Conservation (phyloP, 2,888 invertebrate species). For the Leptinotarsa haldemani region DNA sequence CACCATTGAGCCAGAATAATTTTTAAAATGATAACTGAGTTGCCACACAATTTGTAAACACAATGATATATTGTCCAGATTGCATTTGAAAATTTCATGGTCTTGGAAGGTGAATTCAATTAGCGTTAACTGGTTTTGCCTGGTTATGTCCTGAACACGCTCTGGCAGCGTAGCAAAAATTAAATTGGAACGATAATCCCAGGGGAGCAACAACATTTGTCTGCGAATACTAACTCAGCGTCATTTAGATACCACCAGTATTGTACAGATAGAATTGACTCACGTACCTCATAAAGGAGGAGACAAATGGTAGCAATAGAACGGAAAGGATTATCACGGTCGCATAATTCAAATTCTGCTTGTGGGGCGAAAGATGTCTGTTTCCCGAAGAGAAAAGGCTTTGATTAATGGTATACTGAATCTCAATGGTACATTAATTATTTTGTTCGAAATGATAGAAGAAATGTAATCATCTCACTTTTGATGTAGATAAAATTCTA, state of each 20-base stretch:
- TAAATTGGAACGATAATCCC: background rate
- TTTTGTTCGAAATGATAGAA: too few relatives aligned
- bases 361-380: background rate
- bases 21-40: background rate
- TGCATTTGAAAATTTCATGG: too few relatives aligned
- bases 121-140: too few relatives aligned
- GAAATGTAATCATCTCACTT: too few relatives aligned
- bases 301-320: background rate
- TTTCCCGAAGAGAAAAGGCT: background rate
- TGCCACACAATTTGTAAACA: too few relatives aligned
- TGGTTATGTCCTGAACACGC: background rate
- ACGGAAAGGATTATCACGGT: background rate
- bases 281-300: background rate
- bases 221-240: background rate
- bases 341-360: background rate
- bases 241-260: background rate
- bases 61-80: too few relatives aligned
- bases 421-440: too few relatives aligned
- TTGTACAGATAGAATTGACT: background rate
- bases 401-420: background rate
- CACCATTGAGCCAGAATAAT: too few relatives aligned
- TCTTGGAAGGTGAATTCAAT: too few relatives aligned
- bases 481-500: too few relatives aligned
- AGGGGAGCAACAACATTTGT: background rate
- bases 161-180: background rate